These are phyloP conservation scores for Nomada ruficornis DNA, from an alignment of 2,888 invertebrate species.

Conservation along the genomic window DNA sequence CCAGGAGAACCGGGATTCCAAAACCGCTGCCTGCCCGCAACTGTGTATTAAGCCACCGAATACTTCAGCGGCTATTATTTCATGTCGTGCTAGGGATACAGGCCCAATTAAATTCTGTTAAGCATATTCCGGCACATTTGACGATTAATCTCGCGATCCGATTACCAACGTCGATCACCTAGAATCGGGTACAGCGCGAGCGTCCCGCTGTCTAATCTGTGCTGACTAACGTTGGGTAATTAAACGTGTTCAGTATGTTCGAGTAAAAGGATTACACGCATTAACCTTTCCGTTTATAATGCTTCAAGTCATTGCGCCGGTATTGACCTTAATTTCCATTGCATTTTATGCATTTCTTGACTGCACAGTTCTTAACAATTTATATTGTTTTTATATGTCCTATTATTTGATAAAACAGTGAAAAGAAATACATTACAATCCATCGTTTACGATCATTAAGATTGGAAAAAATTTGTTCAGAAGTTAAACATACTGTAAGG, in stretches of 20 bases:
- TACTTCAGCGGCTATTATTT: conserved; percentile 62
- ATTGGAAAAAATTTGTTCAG: too few relatives aligned
- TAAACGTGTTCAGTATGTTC: not conserved
- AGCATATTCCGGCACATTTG: conserved; percentile 39
- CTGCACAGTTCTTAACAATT: too few relatives aligned
- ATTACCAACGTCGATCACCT: conserved; percentile 1
- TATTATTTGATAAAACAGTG: too few relatives aligned
- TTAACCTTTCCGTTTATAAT: too few relatives aligned
- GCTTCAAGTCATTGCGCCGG: too few relatives aligned
- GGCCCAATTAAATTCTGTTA: conserved; percentile 49
- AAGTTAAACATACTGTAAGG: too few relatives aligned
- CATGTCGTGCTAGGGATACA: conserved; percentile 49
- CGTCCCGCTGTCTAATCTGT: not conserved
- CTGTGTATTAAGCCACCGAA: conserved; percentile 64
- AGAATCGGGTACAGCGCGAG: not conserved
- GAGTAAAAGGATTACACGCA: too few relatives aligned
- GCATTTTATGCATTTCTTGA: too few relatives aligned
- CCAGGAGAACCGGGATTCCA: conserved; percentile 53
- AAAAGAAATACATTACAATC: too few relatives aligned
- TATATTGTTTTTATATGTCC: too few relatives aligned
- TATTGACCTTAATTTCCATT: too few relatives aligned
- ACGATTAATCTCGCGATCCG: conserved; percentile 44
- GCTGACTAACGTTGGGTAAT: not conserved
- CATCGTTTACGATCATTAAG: too few relatives aligned
- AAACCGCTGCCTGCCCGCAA: conserved; percentile 63